Percentiles rank a stretch among this genome's conserved stretches.
Evolutionary conservation across 2,797 vertebrate genomes (phyloP).

Genomic region (Okamejei kenojei): DNA sequence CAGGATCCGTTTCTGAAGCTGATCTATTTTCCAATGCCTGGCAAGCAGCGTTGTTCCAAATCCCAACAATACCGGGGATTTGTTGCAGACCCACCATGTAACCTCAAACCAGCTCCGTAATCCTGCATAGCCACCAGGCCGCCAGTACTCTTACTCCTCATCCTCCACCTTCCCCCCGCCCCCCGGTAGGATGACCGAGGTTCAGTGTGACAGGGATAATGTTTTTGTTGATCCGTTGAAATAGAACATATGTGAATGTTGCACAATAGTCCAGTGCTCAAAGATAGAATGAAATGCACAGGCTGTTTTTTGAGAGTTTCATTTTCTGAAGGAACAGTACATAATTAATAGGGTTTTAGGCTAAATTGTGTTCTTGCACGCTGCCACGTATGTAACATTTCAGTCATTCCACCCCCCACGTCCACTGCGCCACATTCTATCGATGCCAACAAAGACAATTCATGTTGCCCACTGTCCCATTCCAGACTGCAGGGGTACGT

Average conservation of each 20-base stretch:
- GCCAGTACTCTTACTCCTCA: neutral
- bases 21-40: neutral
- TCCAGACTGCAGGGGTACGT: too few species aligned
- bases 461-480: too few species aligned
- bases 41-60: neutral
- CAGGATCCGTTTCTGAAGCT: neutral
- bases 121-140: too few species aligned
- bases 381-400: neutral
- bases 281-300: neutral
- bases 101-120: neutral
- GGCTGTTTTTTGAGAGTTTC: neutral
- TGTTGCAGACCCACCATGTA: neutral
- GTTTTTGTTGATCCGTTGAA: neutral
- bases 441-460: neutral
- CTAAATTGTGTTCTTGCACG: neutral
- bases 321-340: neutral
- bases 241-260: neutral
- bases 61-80: neutral
- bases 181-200: neutral
- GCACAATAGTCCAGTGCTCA: neutral
- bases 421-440: neutral
- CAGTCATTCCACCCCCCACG: neutral
- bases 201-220: neutral
- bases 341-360: neutral
- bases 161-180: too few species aligned